Evolutionary conservation across 2,888 invertebrate genomes (phyloP).

Genomic region (Drosophila demipolita): DNA sequence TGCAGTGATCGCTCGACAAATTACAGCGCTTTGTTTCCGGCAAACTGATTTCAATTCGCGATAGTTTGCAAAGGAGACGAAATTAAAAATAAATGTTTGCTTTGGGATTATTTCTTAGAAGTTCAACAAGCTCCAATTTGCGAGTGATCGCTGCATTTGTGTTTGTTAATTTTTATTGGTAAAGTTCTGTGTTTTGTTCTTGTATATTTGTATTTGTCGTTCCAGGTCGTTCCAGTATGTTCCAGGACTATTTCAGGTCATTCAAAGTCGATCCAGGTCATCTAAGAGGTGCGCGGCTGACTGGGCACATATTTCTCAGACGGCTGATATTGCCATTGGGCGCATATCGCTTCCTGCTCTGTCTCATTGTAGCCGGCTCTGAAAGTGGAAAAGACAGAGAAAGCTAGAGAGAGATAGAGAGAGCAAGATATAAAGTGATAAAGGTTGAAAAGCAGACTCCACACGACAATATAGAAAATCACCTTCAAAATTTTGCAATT

Average conservation of each 20-base stretch:
- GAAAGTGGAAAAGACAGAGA: constrained; percentile 26
- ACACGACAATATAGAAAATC: background rate
- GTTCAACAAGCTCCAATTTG: background rate
- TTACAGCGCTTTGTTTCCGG: background rate
- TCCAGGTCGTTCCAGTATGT: constrained; percentile 15
- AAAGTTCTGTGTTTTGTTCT: constrained; percentile 17
- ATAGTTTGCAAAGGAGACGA: background rate
- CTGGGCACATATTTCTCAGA: constrained; percentile 88
- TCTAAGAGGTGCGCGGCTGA: constrained; percentile 79
- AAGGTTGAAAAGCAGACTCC: background rate
- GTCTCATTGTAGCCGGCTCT: constrained; percentile 88
- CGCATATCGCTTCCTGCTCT: constrained; percentile 87
- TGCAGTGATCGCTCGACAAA: constrained; percentile 13
- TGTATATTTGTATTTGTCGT: constrained; percentile 40
- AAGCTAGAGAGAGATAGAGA: background rate
- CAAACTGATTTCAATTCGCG: background rate
- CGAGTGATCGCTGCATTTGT: background rate
- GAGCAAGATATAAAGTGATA: background rate
- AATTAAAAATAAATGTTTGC: background rate
- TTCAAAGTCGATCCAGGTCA: constrained; percentile 22
- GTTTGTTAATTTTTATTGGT: constrained; percentile 17
- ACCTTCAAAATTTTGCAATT: background rate
- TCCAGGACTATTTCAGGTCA: constrained; percentile 2
- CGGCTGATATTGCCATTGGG: constrained; percentile 88
- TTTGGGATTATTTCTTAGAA: background rate